Conservation (phyloP, 1,140 invertebrate species). For the Zaprionus vittiger region DNA sequence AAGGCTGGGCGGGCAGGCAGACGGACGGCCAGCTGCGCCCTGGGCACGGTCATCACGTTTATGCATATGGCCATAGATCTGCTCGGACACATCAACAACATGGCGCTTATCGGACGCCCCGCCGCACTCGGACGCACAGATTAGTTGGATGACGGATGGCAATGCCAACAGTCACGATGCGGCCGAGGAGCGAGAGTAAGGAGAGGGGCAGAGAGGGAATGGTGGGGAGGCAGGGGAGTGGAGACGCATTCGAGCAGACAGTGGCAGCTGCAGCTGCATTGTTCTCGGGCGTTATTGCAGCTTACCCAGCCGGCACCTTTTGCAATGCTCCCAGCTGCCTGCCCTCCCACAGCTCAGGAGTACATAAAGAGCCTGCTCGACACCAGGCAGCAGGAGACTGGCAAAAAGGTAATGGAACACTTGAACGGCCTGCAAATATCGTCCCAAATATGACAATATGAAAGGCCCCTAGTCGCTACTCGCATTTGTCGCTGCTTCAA, state of each 20-base stretch:
- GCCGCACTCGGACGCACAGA: slow-evolving; percentile 30
- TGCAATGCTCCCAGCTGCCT: not conserved
- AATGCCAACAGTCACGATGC: slow-evolving; percentile 25
- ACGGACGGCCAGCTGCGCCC: not conserved
- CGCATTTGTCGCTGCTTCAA: not conserved
- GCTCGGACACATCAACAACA: slow-evolving; percentile 42
- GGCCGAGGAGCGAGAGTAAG: not conserved
- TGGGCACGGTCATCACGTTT: slow-evolving; percentile 37
- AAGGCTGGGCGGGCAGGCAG: not conserved
- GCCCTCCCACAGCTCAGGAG: not conserved
- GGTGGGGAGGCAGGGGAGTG: not conserved
- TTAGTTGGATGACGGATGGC: slow-evolving; percentile 50
- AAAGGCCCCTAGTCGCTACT: not conserved
- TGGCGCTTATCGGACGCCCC: slow-evolving; percentile 36
- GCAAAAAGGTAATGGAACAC: slow-evolving; percentile 16
- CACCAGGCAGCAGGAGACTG: not conserved
- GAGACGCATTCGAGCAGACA: not conserved
- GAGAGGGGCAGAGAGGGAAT: not conserved
- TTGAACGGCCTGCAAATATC: slow-evolving; percentile 23
- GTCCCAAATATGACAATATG: not conserved
- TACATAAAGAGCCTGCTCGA: not conserved
- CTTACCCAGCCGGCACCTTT: not conserved
- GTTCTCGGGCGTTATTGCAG: slow-evolving; percentile 11
- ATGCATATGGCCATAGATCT: slow-evolving; percentile 46
- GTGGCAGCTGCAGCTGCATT: slow-evolving; percentile 19